Conservation (phyloP, 2,888 invertebrate genomes). For the Rhopalosiphum nymphaeae region DNA sequence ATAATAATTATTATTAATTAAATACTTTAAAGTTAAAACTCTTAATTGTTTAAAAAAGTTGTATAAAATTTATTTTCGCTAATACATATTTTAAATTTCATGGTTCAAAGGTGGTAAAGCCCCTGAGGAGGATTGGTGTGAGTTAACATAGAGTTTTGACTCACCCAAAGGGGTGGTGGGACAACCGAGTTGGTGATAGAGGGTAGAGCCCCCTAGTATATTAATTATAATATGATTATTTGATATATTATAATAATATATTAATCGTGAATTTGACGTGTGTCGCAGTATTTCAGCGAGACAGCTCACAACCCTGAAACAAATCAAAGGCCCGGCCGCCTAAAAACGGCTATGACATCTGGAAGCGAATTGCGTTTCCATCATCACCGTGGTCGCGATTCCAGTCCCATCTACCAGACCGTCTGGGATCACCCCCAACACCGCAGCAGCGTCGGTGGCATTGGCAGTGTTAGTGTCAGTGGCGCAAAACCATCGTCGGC, state of each 20-base stretch:
- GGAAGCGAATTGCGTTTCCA: constrained; percentile 58
- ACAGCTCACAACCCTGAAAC: constrained; percentile 92
- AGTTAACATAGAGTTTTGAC: not conserved
- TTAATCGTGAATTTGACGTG: not conserved
- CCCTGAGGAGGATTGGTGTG: not conserved
- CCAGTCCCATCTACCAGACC: constrained; percentile 62
- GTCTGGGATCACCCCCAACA: constrained; percentile 39
- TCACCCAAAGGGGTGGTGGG: not conserved
- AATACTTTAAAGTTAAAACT: no score
- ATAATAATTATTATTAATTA: not conserved
- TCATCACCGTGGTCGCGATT: constrained; percentile 57
- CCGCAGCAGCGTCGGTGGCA: not conserved
- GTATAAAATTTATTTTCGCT: not conserved
- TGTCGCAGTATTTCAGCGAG: constrained; percentile 86
- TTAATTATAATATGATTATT: not conserved
- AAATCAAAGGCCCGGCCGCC: constrained; percentile 76
- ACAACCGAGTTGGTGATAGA: not conserved
- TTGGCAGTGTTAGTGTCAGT: not conserved
- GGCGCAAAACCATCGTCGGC: constrained; percentile 19
- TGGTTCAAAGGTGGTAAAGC: not conserved
- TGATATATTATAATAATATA: not conserved
- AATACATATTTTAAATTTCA: not conserved
- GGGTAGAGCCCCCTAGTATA: not conserved
- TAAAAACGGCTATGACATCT: constrained; percentile 69
- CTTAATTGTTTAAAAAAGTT: not conserved